These are phyloP conservation scores for Alexandromys oeconomus DNA, from an alignment of 2,797 vertebrate species.

Conservation along the genomic window DNA sequence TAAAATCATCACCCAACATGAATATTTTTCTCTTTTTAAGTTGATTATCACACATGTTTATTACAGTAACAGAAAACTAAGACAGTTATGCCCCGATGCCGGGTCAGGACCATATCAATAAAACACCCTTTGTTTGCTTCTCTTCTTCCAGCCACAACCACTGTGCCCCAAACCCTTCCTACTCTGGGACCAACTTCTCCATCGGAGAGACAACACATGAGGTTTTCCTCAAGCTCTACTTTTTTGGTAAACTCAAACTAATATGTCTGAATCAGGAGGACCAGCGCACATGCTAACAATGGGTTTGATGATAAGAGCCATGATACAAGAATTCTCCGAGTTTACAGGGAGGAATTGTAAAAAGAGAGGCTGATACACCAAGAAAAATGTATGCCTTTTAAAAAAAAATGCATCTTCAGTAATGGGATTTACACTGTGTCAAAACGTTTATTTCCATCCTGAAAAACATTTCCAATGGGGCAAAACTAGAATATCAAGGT, in stretches of 20 bases:
- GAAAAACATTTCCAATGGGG: constrained; percentile 6
- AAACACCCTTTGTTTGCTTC: neutral
- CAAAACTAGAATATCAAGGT: constrained; percentile 49
- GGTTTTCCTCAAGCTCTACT: neutral
- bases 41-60: neutral
- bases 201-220: neutral
- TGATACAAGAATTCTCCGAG: neutral
- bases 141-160: neutral
- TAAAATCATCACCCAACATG: neutral
- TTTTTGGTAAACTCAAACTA: neutral
- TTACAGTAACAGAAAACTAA: neutral
- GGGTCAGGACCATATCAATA: neutral
- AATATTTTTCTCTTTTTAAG: neutral
- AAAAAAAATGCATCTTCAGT: neutral
- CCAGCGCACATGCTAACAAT: fast-evolving
- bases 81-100: too few relatives aligned
- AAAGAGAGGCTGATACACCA: neutral
- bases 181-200: neutral
- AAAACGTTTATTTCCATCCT: constrained; percentile 59
- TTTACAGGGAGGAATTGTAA: constrained; percentile 24
- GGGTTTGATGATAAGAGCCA: neutral
- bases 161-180: neutral
- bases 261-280: neutral
- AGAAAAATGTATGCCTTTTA: neutral
- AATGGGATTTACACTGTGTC: neutral